These are phyloP conservation scores for Rotaria socialis DNA, from an alignment of 2,888 invertebrate genomes.

Conservation along the genomic window DNA sequence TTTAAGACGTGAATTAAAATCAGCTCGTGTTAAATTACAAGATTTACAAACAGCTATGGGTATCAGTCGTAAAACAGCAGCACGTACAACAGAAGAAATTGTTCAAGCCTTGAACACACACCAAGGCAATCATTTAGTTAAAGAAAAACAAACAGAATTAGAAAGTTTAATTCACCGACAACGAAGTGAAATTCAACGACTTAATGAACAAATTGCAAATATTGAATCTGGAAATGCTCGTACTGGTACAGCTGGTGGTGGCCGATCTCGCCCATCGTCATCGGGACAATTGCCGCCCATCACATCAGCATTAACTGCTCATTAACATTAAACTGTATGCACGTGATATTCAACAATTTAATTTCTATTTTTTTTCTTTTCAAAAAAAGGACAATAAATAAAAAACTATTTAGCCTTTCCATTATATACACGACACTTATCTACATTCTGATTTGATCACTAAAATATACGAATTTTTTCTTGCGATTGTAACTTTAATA, in stretches of 20 bases:
- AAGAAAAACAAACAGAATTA: slow-evolving; percentile 42
- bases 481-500: too few relatives aligned
- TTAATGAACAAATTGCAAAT: slow-evolving; percentile 37
- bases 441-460: too few relatives aligned
- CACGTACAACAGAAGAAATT: slow-evolving; percentile 45
- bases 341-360: not conserved
- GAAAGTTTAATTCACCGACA: slow-evolving; percentile 42
- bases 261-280: slow-evolving; percentile 35
- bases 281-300: slow-evolving; percentile 45
- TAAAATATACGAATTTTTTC: too few relatives aligned
- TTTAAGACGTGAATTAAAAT: slow-evolving; percentile 69
- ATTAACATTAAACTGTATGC: not conserved
- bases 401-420: not conserved
- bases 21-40: slow-evolving; percentile 67
- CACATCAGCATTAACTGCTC: slow-evolving; percentile 4
- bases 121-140: slow-evolving; percentile 43
- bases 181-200: slow-evolving; percentile 43
- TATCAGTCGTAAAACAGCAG: slow-evolving; percentile 53
- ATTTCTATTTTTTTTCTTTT: not conserved
- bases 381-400: not conserved
- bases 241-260: slow-evolving; percentile 12
- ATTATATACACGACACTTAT: too few relatives aligned
- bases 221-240: slow-evolving; percentile 36
- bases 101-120: slow-evolving; percentile 45
- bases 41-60: slow-evolving; percentile 68